Evolutionary conservation across 2,888 invertebrate genomes (phyloP), one percentile per base, ranked within the genome.

Genomic region (Papilio demoleus): DNA sequence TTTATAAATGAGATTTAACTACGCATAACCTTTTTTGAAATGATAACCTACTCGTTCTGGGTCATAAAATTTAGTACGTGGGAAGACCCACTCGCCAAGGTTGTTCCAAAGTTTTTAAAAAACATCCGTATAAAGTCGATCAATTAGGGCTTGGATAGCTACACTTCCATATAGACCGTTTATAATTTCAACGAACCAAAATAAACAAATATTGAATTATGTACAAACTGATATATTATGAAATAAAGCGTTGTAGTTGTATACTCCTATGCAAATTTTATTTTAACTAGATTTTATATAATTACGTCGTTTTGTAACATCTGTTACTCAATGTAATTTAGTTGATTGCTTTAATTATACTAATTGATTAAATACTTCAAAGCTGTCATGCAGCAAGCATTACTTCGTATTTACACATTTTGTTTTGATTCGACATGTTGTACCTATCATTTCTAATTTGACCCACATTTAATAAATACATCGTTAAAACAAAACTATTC

Each of bases 71-170:
- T 63, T 60, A 70, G 73, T 65, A 84, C 81, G 86, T 86, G 82
- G 85, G 84, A 77, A 77, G 78, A 79, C 79, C 80, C 74, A 78
- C 76, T 78, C 68, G 67, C 70, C 71, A 76, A 70, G 80, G 77
- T 77, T 76, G 77, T 71, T 76, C 73, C 72, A 67, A 56, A 19
- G 31, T 38, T 59, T 65, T 53, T 45, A 53, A 53, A 36, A 42
- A 45, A 27, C 22, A n/a, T 17, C 53, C 61, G 5, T 58, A 63
- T 63, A 58, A 58, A 56, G 62, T 34, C 45, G 17, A 56, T 31
- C 53, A 31, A 56, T 56, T 56, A 31, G 53, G 53, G 31, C 17
- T 56, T 17, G 3, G 17, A n/a, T 12, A 14, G 24, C 22, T 19
- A n/a, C 24, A 22, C 17, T 31, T 3, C 53, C 14, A 31, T 31